Conservation (phyloP, 2,888 invertebrate genomes). For the Zygothrica quintamaculata region DNA sequence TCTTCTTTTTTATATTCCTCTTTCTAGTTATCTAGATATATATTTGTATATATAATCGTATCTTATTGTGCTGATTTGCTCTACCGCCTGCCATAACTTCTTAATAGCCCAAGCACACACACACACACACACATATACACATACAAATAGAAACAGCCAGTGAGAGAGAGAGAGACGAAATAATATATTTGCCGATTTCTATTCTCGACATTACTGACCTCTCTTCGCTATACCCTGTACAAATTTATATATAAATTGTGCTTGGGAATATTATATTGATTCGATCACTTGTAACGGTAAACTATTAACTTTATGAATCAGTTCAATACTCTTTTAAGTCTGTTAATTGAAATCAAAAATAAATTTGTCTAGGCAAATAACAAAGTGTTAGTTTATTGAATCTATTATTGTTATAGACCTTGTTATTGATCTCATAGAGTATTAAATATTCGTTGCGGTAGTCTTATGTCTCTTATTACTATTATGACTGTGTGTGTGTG, state of each 20-base stretch:
- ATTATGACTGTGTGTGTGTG: too few species aligned
- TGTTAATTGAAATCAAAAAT: too few species aligned
- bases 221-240: slow-evolving; percentile 32
- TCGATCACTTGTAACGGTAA: too few species aligned
- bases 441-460: too few species aligned
- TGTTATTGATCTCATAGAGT: too few species aligned
- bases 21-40: slow-evolving; percentile 4
- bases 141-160: too few species aligned
- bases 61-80: slow-evolving; percentile 41
- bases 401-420: too few species aligned
- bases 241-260: background rate
- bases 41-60: slow-evolving; percentile 12
- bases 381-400: slow-evolving; percentile 2
- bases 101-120: slow-evolving; percentile 36
- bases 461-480: background rate
- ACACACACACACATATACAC: too few species aligned
- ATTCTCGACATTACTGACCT: slow-evolving; percentile 51
- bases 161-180: background rate
- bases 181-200: slow-evolving; percentile 30
- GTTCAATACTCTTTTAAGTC: too few species aligned
- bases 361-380: too few species aligned
- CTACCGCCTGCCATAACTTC: slow-evolving; percentile 44
- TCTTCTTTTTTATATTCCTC: slow-evolving; percentile 1
- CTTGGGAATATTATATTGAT: too few species aligned
- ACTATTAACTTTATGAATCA: too few species aligned